These are phyloP conservation scores for Aegypius monachus DNA, from an alignment of 2,113 vertebrate species.

Conservation along the genomic window DNA sequence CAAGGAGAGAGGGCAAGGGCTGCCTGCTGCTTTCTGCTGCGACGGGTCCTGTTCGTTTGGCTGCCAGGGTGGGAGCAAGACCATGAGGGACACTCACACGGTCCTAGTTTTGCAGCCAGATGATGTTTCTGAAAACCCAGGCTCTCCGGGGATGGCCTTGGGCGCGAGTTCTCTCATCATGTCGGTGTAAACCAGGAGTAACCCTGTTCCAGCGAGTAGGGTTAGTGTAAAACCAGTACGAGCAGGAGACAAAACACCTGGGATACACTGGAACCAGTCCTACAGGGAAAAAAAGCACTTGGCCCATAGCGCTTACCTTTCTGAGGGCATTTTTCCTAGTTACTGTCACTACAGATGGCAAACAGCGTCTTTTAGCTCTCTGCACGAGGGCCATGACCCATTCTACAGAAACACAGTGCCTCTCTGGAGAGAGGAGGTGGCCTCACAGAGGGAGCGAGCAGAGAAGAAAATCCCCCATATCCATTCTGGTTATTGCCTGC, in stretches of 20 bases:
- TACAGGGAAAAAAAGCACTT: background rate
- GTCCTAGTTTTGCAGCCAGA: background rate
- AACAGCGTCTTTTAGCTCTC: background rate
- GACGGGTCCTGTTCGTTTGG: background rate
- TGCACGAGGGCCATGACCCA: rapidly evolving
- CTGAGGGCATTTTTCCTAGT: background rate
- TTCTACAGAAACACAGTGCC: background rate
- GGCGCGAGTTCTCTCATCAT: background rate
- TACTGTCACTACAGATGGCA: background rate
- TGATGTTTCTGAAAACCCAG: background rate
- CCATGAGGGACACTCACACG: rapidly evolving
- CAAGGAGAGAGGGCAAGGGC: background rate
- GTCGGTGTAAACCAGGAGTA: background rate
- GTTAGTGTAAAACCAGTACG: background rate
- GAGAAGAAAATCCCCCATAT: background rate
- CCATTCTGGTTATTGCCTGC: background rate
- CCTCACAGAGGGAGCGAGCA: background rate
- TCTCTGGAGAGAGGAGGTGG: background rate
- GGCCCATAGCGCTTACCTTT: background rate
- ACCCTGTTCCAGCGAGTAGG: background rate
- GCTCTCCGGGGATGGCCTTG: background rate
- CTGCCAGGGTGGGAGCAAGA: background rate
- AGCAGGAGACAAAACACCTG: background rate
- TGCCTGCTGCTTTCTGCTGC: background rate
- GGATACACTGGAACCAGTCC: background rate